Evolutionary conservation across 2,888 invertebrate species (phyloP), one percentile per base, ranked within the genome.

Genomic region (Amblyjoppa proteus): DNA sequence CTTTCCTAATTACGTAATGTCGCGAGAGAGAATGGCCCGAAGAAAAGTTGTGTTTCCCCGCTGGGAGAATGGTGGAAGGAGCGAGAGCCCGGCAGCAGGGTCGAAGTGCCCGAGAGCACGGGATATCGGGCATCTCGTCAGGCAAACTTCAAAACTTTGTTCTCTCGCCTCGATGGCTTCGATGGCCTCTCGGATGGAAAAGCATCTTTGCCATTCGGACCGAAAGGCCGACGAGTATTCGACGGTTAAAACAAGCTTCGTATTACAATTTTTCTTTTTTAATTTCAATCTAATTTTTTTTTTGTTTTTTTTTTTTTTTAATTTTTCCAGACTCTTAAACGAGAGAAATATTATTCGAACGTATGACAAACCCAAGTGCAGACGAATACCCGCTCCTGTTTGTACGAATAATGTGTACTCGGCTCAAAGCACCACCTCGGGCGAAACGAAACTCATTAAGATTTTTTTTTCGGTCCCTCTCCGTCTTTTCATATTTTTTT

Each of bases 171-270:
- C 82, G 86, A 84, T 86, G 88, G 64, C 64, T 85, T 78, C 80
- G 64, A 76, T 76, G n/a, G 31, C 86, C 85, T 83, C 85, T 88
- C 87, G 80, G 69, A 69, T 86, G 88, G 86, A 88, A 88, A 34
- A 86, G 84, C 70, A 80, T 86, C 84, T 84, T 79, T 84, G 45
- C 85, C 82, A 73, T 64, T 81, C 74, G 66, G 84, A 69, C 9
- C 75, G 86, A 83, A 85, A 73, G 16, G 51, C 73, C 11, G 66
- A 56, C 64, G 83, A 45, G 45, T 45, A 71, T 58, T 53, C 64
- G 41, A 45, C 68, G 61, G 13, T 28, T 41, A 51, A 41, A 74
- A 61, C 51, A 64, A 58, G 38, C 70, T 83, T 64, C 68, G 34
- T 9, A 76, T 56, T 51, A 58, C 66, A 34, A 53, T 31, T 58